Evolutionary conservation across 2,113 vertebrate genomes (phyloP).

Genomic region (Leucosticte australis): DNA sequence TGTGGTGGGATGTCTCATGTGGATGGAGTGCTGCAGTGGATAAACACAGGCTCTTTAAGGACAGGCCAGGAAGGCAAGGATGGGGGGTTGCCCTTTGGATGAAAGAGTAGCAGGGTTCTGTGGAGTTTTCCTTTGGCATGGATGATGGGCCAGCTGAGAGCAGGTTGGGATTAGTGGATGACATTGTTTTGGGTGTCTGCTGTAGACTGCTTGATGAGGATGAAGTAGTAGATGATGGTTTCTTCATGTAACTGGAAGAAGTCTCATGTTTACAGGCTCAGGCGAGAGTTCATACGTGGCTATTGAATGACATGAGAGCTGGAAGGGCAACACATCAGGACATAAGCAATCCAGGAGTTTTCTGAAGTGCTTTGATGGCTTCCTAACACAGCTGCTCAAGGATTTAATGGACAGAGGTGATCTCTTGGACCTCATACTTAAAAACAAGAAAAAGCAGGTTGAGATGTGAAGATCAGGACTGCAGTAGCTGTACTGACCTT

Average conservation of each 20-base stretch:
- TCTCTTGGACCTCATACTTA: neutral
- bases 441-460: neutral
- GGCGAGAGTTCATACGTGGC: too few relatives aligned
- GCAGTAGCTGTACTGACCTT: neutral
- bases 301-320: neutral
- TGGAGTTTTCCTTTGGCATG: neutral
- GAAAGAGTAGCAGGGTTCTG: neutral
- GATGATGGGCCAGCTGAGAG: neutral
- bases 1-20: neutral
- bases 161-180: neutral
- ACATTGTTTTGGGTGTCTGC: neutral
- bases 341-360: neutral
- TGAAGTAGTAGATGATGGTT: neutral
- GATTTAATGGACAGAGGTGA: neutral
- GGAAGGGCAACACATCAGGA: neutral
- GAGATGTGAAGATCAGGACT: neutral
- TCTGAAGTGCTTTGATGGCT: neutral
- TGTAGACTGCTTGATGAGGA: neutral
- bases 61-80: neutral
- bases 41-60: neutral
- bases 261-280: fast-evolving
- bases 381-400: neutral
- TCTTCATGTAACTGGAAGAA: neutral
- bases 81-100: neutral
- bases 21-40: neutral